These are phyloP conservation scores for Lethenteron reissneri DNA, from an alignment of 2,113 vertebrate genomes.

Conservation along the genomic window DNA sequence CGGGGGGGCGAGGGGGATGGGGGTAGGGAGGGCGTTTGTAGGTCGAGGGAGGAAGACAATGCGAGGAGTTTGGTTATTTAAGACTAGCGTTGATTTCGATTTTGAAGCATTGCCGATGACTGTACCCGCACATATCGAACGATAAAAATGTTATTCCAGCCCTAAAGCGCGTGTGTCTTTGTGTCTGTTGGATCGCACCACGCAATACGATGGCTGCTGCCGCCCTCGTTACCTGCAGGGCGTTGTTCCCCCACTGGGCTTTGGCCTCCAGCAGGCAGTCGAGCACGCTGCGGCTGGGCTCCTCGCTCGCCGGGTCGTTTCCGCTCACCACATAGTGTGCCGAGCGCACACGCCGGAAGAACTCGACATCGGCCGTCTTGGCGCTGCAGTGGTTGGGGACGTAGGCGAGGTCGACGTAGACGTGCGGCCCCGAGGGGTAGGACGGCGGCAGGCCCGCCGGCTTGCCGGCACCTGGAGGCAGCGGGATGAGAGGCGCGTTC, in stretches of 20 bases:
- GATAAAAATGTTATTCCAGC: too few relatives aligned
- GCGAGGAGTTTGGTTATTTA: too few relatives aligned
- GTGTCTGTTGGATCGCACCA: too few relatives aligned
- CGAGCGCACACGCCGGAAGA: neutral
- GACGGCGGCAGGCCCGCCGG: constrained; percentile 16
- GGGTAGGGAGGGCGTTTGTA: neutral
- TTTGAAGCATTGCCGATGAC: too few relatives aligned
- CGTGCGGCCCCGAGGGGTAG: constrained; percentile 7
- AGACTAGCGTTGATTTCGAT: too few relatives aligned
- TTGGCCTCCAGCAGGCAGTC: constrained; percentile 4
- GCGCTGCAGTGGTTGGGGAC: constrained; percentile 2
- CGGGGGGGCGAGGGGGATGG: neutral
- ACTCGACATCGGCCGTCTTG: neutral
- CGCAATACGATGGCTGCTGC: too few relatives aligned
- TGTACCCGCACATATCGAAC: too few relatives aligned
- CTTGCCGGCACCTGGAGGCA: constrained; percentile 27
- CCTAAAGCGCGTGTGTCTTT: too few relatives aligned
- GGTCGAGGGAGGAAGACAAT: too few relatives aligned
- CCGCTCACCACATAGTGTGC: constrained; percentile 1
- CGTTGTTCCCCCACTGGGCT: constrained; percentile 3
- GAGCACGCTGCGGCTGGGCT: neutral
- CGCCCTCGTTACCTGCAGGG: constrained; percentile 9
- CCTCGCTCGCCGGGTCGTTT: neutral
- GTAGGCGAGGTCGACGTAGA: constrained; percentile 7
- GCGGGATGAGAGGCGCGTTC: constrained; percentile 9